A percentile compares a stretch with the other conserved stretches of the same genome.
Evolutionary conservation across 64 coral and sea anemone genomes (phyloP).

Genomic region (Pachyseris speciosa): DNA sequence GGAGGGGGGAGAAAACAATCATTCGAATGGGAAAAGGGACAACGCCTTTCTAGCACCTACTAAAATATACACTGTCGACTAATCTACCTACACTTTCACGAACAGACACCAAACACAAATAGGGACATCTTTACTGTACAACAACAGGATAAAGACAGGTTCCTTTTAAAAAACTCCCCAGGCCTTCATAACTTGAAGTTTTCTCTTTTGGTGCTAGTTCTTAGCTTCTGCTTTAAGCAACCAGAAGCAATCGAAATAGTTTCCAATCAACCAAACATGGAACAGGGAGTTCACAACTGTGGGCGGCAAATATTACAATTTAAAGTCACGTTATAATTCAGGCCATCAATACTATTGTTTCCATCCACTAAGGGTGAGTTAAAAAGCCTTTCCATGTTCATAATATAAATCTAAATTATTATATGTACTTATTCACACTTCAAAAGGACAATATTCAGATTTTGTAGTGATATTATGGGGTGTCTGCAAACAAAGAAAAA

Average conservation of each 20-base stretch:
- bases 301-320: slow-evolving; percentile 73
- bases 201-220: not conserved
- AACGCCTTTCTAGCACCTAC: slow-evolving; percentile 33
- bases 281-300: slow-evolving; percentile 58
- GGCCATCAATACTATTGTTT: slow-evolving; percentile 78
- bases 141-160: slow-evolving; percentile 21
- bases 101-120: not conserved
- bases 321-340: slow-evolving; percentile 73
- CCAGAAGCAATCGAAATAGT: slow-evolving; percentile 68
- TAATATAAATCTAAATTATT: slow-evolving; percentile 99
- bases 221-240: not conserved
- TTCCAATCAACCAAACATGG: slow-evolving; percentile 67
- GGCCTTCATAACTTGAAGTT: not conserved
- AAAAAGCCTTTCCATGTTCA: slow-evolving; percentile 96
- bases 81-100: slow-evolving; percentile 29
- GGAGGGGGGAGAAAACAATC: slow-evolving; percentile 9
- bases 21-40: slow-evolving; percentile 28
- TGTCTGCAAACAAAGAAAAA: slow-evolving; percentile 49
- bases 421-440: slow-evolving; percentile 99
- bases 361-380: slow-evolving; percentile 79
- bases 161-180: slow-evolving; percentile 55
- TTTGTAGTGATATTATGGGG: slow-evolving; percentile 60
- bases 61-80: slow-evolving; percentile 45
- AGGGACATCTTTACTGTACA: slow-evolving; percentile 22
- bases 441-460: slow-evolving; percentile 81